A percentile compares a stretch with the other conserved stretches of the same genome.
These are phyloP conservation scores for Ceratotherium simum DNA, from an alignment of 2,113 vertebrate species.

Conservation along the genomic window DNA sequence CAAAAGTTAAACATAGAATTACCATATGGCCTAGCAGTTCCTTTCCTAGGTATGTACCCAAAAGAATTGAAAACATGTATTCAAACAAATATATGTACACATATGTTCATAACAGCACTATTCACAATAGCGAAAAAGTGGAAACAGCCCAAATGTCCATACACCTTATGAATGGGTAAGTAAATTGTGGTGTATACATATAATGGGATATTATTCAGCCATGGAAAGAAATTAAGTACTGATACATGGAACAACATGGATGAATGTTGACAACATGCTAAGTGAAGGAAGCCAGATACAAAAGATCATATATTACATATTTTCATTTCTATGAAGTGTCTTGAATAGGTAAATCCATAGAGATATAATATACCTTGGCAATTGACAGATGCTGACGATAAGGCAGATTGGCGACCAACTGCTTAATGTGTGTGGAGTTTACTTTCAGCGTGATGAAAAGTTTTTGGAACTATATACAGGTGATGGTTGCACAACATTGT, in stretches of 20 bases:
- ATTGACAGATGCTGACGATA: background rate
- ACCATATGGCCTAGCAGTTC: background rate
- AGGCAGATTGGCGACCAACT: fast-evolving
- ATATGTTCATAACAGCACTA: background rate
- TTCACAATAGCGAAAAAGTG: background rate
- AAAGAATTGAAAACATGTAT: background rate
- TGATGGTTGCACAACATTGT: background rate
- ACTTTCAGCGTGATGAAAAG: background rate
- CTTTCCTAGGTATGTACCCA: background rate
- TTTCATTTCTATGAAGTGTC: background rate
- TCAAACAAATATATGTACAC: background rate
- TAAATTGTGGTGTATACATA: background rate
- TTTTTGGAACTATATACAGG: background rate
- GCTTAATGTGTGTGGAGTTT: too few relatives aligned
- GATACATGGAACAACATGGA: background rate
- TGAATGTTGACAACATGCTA: background rate
- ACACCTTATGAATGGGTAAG: background rate
- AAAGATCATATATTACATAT: background rate
- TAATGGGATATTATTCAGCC: background rate
- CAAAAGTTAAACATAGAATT: background rate
- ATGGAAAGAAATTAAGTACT: background rate
- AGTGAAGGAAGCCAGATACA: background rate
- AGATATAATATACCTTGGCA: background rate
- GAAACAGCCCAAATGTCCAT: background rate
- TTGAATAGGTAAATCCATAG: background rate